Base-by-base conservation (phyloP, 2,113 vertebrate genomes). In the Oryzias melastigma region DNA sequence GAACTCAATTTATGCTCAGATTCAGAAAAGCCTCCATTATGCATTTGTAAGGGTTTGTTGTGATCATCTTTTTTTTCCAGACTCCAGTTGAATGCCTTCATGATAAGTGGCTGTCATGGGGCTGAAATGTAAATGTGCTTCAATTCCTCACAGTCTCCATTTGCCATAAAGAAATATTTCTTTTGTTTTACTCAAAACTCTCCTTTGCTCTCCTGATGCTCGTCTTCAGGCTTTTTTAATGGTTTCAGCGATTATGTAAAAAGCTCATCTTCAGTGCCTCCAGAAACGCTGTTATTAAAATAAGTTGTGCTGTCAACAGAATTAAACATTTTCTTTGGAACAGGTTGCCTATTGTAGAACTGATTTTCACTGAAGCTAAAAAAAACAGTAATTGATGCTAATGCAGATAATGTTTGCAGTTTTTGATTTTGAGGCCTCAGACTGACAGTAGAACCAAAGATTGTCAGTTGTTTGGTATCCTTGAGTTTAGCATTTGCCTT, bases 51-150 rank as follows among this genome's bases (percentile, higher is more conserved):
- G 53, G 66, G 5, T 58, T 53, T 72, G 59, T 74, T 40, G 25
- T 1, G 5, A 53, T 59, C 16, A 53, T 80, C 60, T 60, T 51
- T 52, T 35, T 35, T 35, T 27, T 29, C 13, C 57, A 65, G 61
- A 47, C 65, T 20, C 35, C 52, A 6, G n/a, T 54, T 64, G 42
- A 48, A 69, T 59, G 67, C 66, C 68, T 52, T 83, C 64, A 73
- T 46, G 57, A 47, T 69, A 75, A 80, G 67, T 80, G 73, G n/a
- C 57, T 22, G 18, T 67, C 76, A 72, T 68, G 63, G 59, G 16
- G 45, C 57, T 60, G 3, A 70, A 75, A 77, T 79, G 58, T 54
- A 78, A 86, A 81, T 70, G 77, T 12, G 14, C n/a, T n/a, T 17
- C 4, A 47, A 52, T 10, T 73, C 64, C 72, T 68, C 17, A 46